Evolutionary conservation across 2,888 invertebrate genomes (phyloP).

Genomic region (Dorcus hopei): DNA sequence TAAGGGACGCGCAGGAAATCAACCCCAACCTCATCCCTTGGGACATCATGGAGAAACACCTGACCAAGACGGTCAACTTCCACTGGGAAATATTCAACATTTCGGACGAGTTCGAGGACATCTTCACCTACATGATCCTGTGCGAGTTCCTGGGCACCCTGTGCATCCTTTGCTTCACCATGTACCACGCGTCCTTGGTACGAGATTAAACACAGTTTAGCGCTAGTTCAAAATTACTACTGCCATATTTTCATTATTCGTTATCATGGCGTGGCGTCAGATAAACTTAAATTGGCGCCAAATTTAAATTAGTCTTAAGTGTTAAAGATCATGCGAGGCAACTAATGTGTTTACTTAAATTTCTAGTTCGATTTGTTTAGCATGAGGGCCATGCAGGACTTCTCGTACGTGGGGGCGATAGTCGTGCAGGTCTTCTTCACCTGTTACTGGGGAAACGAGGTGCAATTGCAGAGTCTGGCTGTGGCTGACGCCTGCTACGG

Average conservation of each 20-base stretch:
- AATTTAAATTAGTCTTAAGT: background rate
- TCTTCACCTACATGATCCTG: conserved; percentile 4
- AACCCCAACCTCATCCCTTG: background rate
- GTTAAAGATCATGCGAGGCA: background rate
- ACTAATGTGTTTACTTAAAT: background rate
- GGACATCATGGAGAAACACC: background rate
- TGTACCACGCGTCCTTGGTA: conserved; percentile 10
- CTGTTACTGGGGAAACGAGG: conserved; percentile 10
- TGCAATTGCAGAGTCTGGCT: conserved; percentile 1
- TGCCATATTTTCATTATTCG: too few species aligned
- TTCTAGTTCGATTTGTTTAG: conserved; percentile 10
- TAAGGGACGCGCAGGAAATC: background rate
- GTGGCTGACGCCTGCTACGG: conserved; percentile 6
- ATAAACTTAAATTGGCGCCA: background rate
- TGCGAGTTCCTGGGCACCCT: conserved; percentile 5
- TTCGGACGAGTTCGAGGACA: conserved; percentile 5
- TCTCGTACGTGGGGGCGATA: conserved; percentile 6
- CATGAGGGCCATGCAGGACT: conserved; percentile 6
- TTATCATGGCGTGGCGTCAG: too few species aligned
- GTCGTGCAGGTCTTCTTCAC: conserved; percentile 3
- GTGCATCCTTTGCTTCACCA: conserved; percentile 5
- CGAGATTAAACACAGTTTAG: background rate
- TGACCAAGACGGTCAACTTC: background rate
- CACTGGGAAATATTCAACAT: conserved; percentile 6
- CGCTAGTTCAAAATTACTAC: too few species aligned